phyloP scores from a whole-genome alignment of 2,888 invertebrate genomes.

The Lochmaea capreae region DNA sequence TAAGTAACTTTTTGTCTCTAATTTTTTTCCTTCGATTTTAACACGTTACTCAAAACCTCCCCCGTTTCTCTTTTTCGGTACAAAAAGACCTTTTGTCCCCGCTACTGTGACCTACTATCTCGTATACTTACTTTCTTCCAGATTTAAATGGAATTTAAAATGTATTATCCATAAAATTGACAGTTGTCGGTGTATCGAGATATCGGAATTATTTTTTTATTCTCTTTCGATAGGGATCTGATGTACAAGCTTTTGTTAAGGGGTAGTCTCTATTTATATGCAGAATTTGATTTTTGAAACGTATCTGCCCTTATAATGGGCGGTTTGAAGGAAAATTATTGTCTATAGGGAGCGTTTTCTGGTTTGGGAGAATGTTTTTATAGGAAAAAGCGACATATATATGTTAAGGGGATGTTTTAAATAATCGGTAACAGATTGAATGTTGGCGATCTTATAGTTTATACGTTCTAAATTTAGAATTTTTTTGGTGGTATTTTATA shows the following conservation, averaged over 20 bases:
- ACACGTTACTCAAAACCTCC: no score
- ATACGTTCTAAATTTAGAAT: no score
- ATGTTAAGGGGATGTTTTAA: background rate
- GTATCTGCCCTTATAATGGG: conserved; percentile 23
- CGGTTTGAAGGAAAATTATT: conserved; percentile 10
- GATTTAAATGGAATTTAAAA: conserved; percentile 49
- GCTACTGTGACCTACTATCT: background rate
- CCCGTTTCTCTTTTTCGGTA: no score
- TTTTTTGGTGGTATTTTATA: no score
- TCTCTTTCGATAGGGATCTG: conserved; percentile 35
- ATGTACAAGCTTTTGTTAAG: conserved; percentile 26
- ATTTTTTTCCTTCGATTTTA: no score
- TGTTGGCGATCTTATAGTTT: no score
- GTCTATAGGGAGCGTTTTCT: conserved; percentile 15
- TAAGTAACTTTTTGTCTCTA: no score
- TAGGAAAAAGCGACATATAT: background rate
- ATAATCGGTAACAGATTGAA: conserved; percentile 2
- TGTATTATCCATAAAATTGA: conserved; percentile 47
- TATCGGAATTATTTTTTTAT: conserved; percentile 41
- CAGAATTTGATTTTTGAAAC: conserved; percentile 31
- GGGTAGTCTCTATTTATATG: conserved; percentile 27
- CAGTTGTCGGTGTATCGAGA: conserved; percentile 39
- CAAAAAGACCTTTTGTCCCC: background rate
- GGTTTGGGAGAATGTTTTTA: background rate
- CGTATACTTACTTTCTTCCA: conserved; percentile 31